Evolutionary conservation across 2,797 vertebrate species (phyloP), one percentile per base, ranked within the genome.

Genomic region (Gymnoscopelus microlampas): DNA sequence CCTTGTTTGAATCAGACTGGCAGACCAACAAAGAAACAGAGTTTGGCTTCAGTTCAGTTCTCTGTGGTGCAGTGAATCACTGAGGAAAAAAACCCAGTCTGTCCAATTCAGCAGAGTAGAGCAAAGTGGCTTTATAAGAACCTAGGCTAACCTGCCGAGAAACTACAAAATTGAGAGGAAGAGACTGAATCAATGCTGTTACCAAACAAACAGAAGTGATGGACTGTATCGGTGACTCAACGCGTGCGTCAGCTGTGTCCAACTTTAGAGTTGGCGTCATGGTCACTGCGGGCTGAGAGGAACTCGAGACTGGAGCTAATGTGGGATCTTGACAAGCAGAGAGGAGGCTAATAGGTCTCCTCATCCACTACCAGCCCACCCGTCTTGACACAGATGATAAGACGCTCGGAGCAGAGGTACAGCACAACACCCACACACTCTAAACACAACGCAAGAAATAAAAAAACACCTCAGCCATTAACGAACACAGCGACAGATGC

Each of bases 231-330:
- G 67, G 78, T 10, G 74, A 82, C 83, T 84, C 61, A 32, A 82
- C 70, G 74, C 71, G 70, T 72, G 81, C 71, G 62, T 87, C 79
- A 68, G 84, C 69, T 15, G 50, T 58, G 60, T 50, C 53, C 23
- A 59, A 77, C 71, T 71, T 59, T 71, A 70, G 77, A 71, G 72
- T 50, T 23, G 73, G 71, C 55, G 79, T 70, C 63, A 68, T 0
- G 47, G 66, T 65, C 47, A 60, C 63, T 73, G 66, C 71, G 13
- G 68, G 76, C 82, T 74, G 8, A 85, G 65, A 76, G 78, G 79
- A 76, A 76, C 76, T 84, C 80, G 75, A 66, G 85, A 84, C 75
- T 74, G 66, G 71, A 79, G 81, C 75, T 82, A 79, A 87, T 76
- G 81, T 78, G 74, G 66, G 78, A 78, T 82, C 74, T 80, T 63